A percentile compares a stretch with the other conserved stretches of the same genome.
These are phyloP conservation scores for Tetramorium parvispinum DNA, from an alignment of 1,140 invertebrate genomes.

Conservation along the genomic window DNA sequence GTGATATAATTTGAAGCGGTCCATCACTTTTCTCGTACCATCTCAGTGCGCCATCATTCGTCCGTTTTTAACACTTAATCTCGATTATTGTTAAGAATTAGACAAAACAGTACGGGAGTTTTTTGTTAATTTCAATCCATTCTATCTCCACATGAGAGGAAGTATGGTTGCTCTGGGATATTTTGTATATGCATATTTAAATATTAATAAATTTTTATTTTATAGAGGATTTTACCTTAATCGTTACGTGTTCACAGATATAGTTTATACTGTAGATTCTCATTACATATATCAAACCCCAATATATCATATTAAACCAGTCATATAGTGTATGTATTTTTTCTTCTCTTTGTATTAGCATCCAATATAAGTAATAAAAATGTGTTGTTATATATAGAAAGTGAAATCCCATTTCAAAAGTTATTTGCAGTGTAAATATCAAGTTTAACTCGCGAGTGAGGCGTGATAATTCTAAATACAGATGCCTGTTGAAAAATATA, in stretches of 20 bases:
- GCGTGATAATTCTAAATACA: constrained; percentile 2
- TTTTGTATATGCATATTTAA: too few species aligned
- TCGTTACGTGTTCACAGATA: not conserved
- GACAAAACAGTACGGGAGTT: too few species aligned
- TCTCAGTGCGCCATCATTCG: too few species aligned
- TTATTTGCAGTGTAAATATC: constrained; percentile 12
- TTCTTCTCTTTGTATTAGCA: too few species aligned
- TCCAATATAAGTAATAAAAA: not conserved
- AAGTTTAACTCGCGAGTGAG: constrained; percentile 15
- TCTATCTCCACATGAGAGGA: too few species aligned
- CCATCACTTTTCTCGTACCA: too few species aligned
- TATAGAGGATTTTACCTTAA: not conserved
- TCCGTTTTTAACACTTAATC: too few species aligned
- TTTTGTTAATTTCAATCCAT: too few species aligned
- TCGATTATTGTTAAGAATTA: too few species aligned
- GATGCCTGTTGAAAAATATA: not conserved
- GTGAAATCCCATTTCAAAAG: not conserved
- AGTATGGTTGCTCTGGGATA: too few species aligned
- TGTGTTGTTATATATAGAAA: not conserved
- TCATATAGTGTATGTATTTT: not conserved
- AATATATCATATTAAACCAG: not conserved
- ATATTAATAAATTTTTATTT: not conserved
- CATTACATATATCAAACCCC: not conserved
- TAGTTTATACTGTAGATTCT: not conserved
- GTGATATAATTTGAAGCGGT: too few species aligned